Percentiles rank a stretch among this genome's conserved stretches.
Evolutionary conservation across 2,888 invertebrate species (phyloP).

Genomic region (Harpalus rubripes): DNA sequence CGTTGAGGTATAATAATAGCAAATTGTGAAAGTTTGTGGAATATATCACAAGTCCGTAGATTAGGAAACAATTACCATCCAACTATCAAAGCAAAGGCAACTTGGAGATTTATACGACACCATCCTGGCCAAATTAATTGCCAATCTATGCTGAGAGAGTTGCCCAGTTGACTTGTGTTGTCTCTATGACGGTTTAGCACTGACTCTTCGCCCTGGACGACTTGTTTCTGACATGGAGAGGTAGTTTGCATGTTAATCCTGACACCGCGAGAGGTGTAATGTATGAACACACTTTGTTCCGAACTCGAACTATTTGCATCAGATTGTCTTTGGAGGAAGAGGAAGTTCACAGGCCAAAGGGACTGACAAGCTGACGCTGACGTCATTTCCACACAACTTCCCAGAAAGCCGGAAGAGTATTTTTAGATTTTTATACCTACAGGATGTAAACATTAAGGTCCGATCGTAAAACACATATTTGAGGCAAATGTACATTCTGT

Average conservation of each 20-base stretch:
- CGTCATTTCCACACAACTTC: not conserved
- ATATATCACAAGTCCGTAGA: slow-evolving; percentile 50
- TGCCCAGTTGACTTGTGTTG: slow-evolving; percentile 46
- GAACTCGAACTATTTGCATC: slow-evolving; percentile 64
- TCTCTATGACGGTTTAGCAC: not conserved
- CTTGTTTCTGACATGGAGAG: slow-evolving; percentile 48
- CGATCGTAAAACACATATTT: not conserved
- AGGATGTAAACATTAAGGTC: not conserved
- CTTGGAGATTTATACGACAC: slow-evolving; percentile 57
- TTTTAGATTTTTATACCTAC: not conserved
- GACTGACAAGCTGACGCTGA: slow-evolving; percentile 15
- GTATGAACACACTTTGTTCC: slow-evolving; percentile 59
- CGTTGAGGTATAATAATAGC: slow-evolving; percentile 36
- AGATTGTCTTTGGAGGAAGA: slow-evolving; percentile 51
- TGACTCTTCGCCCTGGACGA: slow-evolving; percentile 21
- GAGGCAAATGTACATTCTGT: not conserved
- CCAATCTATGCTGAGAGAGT: slow-evolving; percentile 49
- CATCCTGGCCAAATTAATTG: slow-evolving; percentile 59
- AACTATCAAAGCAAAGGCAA: slow-evolving; percentile 55
- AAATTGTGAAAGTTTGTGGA: slow-evolving; percentile 48
- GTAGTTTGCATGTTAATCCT: slow-evolving; percentile 63
- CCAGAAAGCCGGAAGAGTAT: not conserved
- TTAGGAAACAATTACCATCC: slow-evolving; percentile 57
- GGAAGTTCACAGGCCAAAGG: slow-evolving; percentile 27
- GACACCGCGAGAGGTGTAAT: slow-evolving; percentile 52